A percentile compares a stretch with the other conserved stretches of the same genome.
These are phyloP conservation scores for Perca flavescens DNA, from an alignment of 2,113 vertebrate genomes.

Conservation along the genomic window DNA sequence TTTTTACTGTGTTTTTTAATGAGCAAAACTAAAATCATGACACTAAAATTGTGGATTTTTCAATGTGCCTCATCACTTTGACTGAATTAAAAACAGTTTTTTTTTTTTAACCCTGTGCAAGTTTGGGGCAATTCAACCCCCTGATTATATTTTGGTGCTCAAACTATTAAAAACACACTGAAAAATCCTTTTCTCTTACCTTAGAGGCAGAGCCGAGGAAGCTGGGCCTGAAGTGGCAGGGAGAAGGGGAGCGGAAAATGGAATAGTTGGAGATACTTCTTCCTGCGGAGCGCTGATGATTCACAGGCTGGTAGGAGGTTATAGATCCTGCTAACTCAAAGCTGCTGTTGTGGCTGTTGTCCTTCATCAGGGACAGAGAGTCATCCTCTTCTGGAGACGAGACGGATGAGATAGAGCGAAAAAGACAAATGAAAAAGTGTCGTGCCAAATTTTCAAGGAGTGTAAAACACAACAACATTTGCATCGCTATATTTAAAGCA, in stretches of 20 bases:
- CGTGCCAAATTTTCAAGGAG: background rate
- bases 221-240: slow-evolving; percentile 91
- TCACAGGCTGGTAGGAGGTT: slow-evolving; percentile 94
- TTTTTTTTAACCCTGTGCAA: background rate
- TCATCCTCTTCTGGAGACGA: slow-evolving; percentile 91
- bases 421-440: background rate
- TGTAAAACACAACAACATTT: too few species aligned
- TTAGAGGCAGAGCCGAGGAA: slow-evolving; percentile 95
- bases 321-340: slow-evolving; percentile 96
- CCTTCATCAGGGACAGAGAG: slow-evolving; percentile 88
- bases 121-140: background rate
- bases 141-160: background rate
- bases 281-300: slow-evolving; percentile 80
- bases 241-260: slow-evolving; percentile 93
- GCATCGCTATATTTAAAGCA: background rate
- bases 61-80: background rate
- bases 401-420: background rate
- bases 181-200: slow-evolving; percentile 77
- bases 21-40: background rate
- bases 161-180: background rate
- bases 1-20: background rate
- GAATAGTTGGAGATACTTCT: slow-evolving; percentile 76
- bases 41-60: background rate
- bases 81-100: background rate
- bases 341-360: slow-evolving; percentile 97